These are phyloP conservation scores for Congeria kusceri DNA, from an alignment of 2,888 invertebrate species.

Conservation along the genomic window DNA sequence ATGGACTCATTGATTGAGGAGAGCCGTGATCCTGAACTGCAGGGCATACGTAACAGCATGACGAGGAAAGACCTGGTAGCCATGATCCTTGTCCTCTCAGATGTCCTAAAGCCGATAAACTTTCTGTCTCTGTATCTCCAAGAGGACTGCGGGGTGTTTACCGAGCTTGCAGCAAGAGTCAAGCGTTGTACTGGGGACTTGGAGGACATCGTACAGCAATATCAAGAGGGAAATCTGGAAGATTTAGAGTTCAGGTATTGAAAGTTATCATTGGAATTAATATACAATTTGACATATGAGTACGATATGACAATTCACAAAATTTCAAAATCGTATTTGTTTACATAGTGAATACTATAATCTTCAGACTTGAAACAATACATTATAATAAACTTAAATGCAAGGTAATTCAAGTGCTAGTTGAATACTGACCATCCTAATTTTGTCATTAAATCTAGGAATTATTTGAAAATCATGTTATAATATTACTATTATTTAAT, in stretches of 20 bases:
- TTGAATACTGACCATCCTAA: too few relatives aligned
- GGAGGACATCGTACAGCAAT: background rate
- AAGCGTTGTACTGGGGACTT: background rate
- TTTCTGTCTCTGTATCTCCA: background rate
- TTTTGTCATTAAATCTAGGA: too few relatives aligned
- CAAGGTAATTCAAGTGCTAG: too few relatives aligned
- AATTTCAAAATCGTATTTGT: too few relatives aligned
- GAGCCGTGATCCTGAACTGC: constrained; percentile 3
- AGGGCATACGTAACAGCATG: background rate
- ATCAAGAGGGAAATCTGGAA: background rate
- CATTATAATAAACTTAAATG: too few relatives aligned
- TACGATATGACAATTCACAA: too few relatives aligned
- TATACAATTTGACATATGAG: too few relatives aligned
- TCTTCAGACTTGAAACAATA: too few relatives aligned
- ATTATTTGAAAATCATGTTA: too few relatives aligned
- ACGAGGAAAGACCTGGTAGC: background rate
- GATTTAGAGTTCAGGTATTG: constrained; percentile 1
- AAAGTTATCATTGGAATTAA: too few relatives aligned
- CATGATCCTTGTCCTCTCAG: background rate
- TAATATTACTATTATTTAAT: too few relatives aligned
- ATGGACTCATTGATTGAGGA: background rate
- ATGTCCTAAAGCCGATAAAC: constrained; percentile 8
- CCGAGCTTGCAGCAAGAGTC: constrained; percentile 1
- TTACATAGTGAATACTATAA: too few relatives aligned
- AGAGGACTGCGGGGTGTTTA: constrained; percentile 5